phyloP scores from a whole-genome alignment of 2,113 vertebrate genomes.

The Thalassoma bifasciatum region DNA sequence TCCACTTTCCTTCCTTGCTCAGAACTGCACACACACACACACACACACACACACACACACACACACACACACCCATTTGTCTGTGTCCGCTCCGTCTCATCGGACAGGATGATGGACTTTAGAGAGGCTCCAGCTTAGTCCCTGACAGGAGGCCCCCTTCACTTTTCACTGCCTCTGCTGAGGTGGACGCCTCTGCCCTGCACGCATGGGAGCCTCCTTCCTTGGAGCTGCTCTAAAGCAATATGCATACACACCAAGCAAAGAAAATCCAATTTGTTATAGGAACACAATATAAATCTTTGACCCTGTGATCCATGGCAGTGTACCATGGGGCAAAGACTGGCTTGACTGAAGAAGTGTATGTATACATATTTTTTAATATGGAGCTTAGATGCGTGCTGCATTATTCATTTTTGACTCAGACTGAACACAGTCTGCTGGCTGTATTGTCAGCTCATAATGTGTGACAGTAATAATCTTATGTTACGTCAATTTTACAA shows the following conservation, averaged over 20 bases:
- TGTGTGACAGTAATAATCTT: background rate
- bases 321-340: slow-evolving; percentile 40
- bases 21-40: slow-evolving; percentile 1
- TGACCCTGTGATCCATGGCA: slow-evolving; percentile 55
- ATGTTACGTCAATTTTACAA: slow-evolving; percentile 9
- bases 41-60: slow-evolving; percentile 2
- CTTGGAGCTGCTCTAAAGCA: slow-evolving; percentile 63
- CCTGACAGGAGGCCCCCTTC: slow-evolving; percentile 1
- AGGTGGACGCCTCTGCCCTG: slow-evolving; percentile 42
- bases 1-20: slow-evolving; percentile 5
- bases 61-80: background rate
- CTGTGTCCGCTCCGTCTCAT: slow-evolving; percentile 28
- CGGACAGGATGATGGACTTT: slow-evolving; percentile 49
- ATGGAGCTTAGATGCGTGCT: slow-evolving; percentile 9
- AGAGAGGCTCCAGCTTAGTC: slow-evolving; percentile 17
- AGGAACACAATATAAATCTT: slow-evolving; percentile 62
- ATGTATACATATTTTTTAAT: slow-evolving; percentile 27
- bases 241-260: slow-evolving; percentile 70
- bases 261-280: slow-evolving; percentile 77
- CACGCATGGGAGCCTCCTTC: slow-evolving; percentile 42
- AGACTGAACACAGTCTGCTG: slow-evolving; percentile 10
- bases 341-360: slow-evolving; percentile 40
- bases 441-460: background rate
- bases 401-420: slow-evolving; percentile 46
- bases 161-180: slow-evolving; percentile 57